Evolutionary conservation across 1,140 invertebrate species (phyloP), one percentile per base, ranked within the genome.

Genomic region (Drosophila murphyi): DNA sequence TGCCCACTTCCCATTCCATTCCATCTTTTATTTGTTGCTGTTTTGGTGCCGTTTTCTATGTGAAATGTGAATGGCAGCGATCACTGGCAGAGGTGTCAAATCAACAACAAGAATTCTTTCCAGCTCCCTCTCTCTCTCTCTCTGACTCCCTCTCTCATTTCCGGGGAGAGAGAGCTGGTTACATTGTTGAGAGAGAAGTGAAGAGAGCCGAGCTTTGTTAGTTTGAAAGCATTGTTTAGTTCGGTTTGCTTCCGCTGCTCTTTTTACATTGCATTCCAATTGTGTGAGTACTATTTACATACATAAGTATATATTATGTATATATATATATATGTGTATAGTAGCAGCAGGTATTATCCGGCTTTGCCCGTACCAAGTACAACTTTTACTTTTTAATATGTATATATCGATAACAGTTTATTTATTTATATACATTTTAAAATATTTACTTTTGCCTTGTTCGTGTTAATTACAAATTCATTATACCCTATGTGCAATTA

Each of bases 191-290:
- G 39, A 10, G 39, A 41, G 39, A n/a, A 67, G 12, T 67, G 37
- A 32, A 43, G 37, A 43, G 32, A 57, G 52, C 52, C 52, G 51
- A 65, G 39, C 39, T 56, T 51, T 43, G 45, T 51, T 52, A 35
- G 51, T 69, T 35, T 59, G 35, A 41, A 31, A 48, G 63, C 54
- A 43, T 43, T 43, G 39, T 43, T 20, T 48, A 29, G 12, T 48
- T 48, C 5, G 51, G n/a, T 64, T 65, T 65, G 55, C 63, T 65
- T 65, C 55, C 55, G 55, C 43, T 56, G 50, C 34, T 69, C 7
- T 29, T 39, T 20, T 61, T 20, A 37, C 28, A 35, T 32, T 72
- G 51, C 39, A 43, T 43, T 43, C 39, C 39, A 43, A 43, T 43
- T 20, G 20, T 20, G 20, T 20, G 20, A 20, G 20, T 20, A 20